phyloP scores from a whole-genome alignment of 2,797 vertebrate genomes.

The Clarias laeviceps region DNA sequence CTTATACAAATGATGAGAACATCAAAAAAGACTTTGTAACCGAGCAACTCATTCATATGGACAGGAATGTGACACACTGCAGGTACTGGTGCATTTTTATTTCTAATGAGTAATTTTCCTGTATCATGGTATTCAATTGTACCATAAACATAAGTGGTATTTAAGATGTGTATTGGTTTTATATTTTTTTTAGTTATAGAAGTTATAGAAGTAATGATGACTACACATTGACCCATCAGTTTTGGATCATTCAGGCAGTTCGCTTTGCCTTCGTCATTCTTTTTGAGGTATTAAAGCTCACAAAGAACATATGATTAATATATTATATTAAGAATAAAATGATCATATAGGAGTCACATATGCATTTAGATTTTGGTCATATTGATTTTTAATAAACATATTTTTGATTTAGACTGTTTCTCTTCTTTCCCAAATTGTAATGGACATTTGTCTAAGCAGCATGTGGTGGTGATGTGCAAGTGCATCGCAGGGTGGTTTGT shows the following conservation, averaged over 20 bases:
- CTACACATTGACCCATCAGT: slow-evolving; percentile 81
- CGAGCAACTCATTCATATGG: slow-evolving; percentile 46
- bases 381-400: not conserved
- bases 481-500: slow-evolving; percentile 90
- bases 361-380: not conserved
- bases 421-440: not conserved
- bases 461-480: slow-evolving; percentile 88
- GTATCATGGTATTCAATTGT: not conserved
- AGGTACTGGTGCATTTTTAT: slow-evolving; percentile 72
- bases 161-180: not conserved
- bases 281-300: slow-evolving; percentile 81
- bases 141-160: not conserved
- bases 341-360: not conserved
- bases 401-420: not conserved
- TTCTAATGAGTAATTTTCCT: not conserved
- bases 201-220: slow-evolving; percentile 82
- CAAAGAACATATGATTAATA: slow-evolving; percentile 16
- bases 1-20: slow-evolving; percentile 68
- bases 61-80: slow-evolving; percentile 74
- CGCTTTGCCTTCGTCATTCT: slow-evolving; percentile 90
- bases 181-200: slow-evolving; percentile 66
- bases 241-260: slow-evolving; percentile 89
- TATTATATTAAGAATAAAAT: not conserved
- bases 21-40: slow-evolving; percentile 58
- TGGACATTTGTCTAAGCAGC: slow-evolving; percentile 71